phyloP scores from a whole-genome alignment of 2,797 vertebrate species.

The Clarias pachynema region DNA sequence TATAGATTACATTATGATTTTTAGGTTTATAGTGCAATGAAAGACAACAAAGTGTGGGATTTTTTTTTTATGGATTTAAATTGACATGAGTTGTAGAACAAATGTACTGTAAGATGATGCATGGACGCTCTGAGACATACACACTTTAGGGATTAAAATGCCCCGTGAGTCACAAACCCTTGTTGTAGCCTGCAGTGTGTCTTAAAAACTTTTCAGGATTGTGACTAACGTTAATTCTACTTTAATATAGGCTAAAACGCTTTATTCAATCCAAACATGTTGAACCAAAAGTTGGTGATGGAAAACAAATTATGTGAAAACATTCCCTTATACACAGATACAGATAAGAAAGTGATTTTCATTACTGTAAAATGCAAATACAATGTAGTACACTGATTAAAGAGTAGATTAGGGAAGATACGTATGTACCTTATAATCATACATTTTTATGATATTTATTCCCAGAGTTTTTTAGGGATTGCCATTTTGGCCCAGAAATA shows the following conservation, averaged over 20 bases:
- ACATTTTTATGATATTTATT: not conserved
- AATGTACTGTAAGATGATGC: not conserved
- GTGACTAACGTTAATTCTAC: not conserved
- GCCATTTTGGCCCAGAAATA: not conserved
- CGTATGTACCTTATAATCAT: not conserved
- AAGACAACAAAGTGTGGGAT: not conserved
- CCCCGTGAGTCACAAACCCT: not conserved
- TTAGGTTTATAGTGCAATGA: not conserved
- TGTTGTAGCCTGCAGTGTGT: not conserved
- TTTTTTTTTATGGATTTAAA: not conserved
- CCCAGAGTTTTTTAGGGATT: not conserved
- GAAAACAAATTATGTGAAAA: not conserved
- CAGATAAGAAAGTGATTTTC: not conserved
- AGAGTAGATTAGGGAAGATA: not conserved
- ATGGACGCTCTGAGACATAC: not conserved
- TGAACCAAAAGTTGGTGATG: not conserved
- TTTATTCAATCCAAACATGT: not conserved
- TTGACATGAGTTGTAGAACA: too few relatives aligned
- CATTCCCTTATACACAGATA: not conserved
- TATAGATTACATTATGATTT: not conserved
- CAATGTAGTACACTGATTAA: not conserved
- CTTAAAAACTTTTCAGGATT: not conserved
- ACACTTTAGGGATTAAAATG: not conserved
- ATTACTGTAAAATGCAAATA: not conserved
- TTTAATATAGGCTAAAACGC: not conserved